These are phyloP conservation scores for Artemia franciscana DNA, from an alignment of 1,140 invertebrate genomes.

Conservation along the genomic window DNA sequence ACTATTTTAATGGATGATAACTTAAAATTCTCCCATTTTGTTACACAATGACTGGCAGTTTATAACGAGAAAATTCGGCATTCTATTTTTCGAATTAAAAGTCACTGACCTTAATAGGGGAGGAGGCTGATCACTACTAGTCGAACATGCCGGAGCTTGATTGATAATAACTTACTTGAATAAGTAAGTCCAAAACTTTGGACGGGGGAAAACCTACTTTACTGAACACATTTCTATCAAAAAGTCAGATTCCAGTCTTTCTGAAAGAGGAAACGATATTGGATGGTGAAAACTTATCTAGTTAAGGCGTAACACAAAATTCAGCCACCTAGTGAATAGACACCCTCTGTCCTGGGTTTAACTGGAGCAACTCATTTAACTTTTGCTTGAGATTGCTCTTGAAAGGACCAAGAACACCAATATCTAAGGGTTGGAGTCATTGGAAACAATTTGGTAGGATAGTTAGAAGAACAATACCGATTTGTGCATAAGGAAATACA, in stretches of 20 bases:
- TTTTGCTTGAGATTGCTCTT: constrained; percentile 18
- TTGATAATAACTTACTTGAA: too few species aligned
- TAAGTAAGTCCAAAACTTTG: too few species aligned
- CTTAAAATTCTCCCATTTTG: too few species aligned
- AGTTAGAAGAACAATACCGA: constrained; percentile 25
- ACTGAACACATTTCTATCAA: constrained; percentile 10
- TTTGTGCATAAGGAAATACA: constrained; percentile 22
- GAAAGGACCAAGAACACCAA: constrained; percentile 15
- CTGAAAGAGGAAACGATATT: constrained; percentile 14
- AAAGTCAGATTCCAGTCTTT: constrained; percentile 12
- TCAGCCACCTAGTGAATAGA: constrained; percentile 13
- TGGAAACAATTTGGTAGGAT: constrained; percentile 18
- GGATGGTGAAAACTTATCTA: neutral
- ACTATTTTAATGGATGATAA: too few species aligned
- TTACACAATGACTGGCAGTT: too few species aligned
- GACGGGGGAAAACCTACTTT: too few species aligned
- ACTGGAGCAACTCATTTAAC: constrained; percentile 12
- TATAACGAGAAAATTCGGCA: too few species aligned
- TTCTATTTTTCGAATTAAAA: too few species aligned
- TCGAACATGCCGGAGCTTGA: too few species aligned
- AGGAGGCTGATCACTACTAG: too few species aligned
- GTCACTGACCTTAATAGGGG: too few species aligned
- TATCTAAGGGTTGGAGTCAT: constrained; percentile 19
- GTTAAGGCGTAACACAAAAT: constrained; percentile 10
- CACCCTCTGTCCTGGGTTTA: constrained; percentile 12